phyloP scores from a whole-genome alignment of 2,113 vertebrate genomes.

The Lipophrys pholis region DNA sequence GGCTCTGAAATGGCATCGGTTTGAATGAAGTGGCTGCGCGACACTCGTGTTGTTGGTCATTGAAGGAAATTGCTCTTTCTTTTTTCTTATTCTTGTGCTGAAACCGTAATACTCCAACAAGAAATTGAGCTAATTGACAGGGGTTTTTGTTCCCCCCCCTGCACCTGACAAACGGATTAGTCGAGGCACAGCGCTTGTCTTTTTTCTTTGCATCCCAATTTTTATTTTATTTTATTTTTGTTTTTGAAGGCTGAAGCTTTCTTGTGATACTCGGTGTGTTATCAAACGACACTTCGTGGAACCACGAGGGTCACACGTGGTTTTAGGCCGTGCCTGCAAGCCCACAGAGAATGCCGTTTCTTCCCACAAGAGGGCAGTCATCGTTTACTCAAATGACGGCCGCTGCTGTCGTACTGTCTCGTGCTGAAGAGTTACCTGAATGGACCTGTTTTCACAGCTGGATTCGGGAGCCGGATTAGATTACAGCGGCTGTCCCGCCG shows the following conservation, averaged over 20 bases:
- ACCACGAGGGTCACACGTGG: background rate
- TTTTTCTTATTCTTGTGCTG: too few relatives aligned
- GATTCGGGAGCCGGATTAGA: background rate
- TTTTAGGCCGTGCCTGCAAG: constrained; percentile 2
- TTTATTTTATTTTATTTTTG: too few relatives aligned
- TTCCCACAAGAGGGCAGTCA: constrained; percentile 79
- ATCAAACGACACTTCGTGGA: background rate
- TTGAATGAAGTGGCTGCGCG: background rate
- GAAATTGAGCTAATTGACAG: too few relatives aligned
- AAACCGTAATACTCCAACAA: too few relatives aligned
- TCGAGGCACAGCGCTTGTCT: background rate
- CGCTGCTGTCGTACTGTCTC: background rate
- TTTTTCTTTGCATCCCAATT: constrained; percentile 4
- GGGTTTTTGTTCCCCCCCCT: background rate
- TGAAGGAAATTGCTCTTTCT: too few relatives aligned
- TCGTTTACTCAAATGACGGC: constrained; percentile 53
- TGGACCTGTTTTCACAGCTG: constrained; percentile 37
- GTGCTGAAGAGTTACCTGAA: constrained; percentile 10
- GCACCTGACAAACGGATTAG: constrained; percentile 1
- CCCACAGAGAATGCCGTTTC: constrained; percentile 29
- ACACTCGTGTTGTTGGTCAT: too few relatives aligned
- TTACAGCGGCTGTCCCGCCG: background rate
- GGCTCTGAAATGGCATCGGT: background rate
- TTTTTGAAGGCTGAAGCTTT: background rate
- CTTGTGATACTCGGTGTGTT: constrained; percentile 2